Conservation (phyloP, 2,888 invertebrate genomes). For the Beris morrisii region DNA sequence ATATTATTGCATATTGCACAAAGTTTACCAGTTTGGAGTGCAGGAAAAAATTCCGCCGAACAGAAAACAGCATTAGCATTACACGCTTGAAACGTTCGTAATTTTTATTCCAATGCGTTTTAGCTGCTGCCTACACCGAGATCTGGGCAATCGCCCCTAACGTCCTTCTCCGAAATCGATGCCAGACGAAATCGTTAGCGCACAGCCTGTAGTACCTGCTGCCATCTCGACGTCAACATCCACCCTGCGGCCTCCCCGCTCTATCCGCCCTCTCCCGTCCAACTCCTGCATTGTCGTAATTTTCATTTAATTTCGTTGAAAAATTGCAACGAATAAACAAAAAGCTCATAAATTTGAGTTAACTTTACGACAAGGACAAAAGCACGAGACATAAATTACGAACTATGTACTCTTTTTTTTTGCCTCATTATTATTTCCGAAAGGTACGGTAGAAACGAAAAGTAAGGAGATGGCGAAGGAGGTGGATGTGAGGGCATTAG, state of each 20-base stretch:
- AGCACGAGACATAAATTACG: conserved; percentile 38
- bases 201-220: not conserved
- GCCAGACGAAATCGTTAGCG: conserved; percentile 15
- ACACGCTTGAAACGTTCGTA: too few relatives aligned
- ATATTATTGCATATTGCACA: too few relatives aligned
- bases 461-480: too few relatives aligned
- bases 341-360: conserved; percentile 39
- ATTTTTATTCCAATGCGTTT: too few relatives aligned
- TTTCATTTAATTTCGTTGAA: conserved; percentile 33
- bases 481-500: too few relatives aligned
- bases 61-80: too few relatives aligned
- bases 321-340: conserved; percentile 34
- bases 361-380: conserved; percentile 40
- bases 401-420: conserved; percentile 18
- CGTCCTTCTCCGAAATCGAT: conserved; percentile 9
- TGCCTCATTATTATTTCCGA: conserved; percentile 22
- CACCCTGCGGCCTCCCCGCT: not conserved
- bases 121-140: too few relatives aligned
- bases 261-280: not conserved
- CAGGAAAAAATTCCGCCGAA: too few relatives aligned
- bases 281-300: conserved; percentile 3
- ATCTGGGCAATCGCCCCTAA: too few relatives aligned
- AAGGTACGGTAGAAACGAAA: conserved; percentile 3
- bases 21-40: too few relatives aligned
- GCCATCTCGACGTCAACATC: not conserved